Percentiles rank a stretch among this genome's conserved stretches.
These are phyloP conservation scores for Pseudois nayaur DNA, from an alignment of 2,113 vertebrate species.

Conservation along the genomic window DNA sequence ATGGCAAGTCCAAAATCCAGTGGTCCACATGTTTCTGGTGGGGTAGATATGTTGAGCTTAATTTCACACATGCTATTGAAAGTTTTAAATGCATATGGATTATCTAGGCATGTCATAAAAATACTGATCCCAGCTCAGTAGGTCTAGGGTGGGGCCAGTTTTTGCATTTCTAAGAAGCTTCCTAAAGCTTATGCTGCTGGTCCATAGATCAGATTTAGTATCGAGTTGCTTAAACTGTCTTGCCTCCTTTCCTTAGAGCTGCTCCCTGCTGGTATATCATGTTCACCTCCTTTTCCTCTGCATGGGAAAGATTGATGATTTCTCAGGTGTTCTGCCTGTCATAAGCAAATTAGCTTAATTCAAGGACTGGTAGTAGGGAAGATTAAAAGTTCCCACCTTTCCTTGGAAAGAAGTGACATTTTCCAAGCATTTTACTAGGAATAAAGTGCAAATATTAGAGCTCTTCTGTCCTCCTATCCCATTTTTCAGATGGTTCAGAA, in stretches of 20 bases:
- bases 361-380: not conserved
- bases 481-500: not conserved
- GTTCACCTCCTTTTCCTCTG: not conserved
- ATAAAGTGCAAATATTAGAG: not conserved
- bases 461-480: not conserved
- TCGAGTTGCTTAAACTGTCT: not conserved
- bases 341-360: not conserved
- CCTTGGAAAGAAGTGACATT: not conserved
- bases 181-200: not conserved
- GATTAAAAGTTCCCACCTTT: not conserved
- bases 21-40: not conserved
- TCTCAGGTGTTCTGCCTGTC: not conserved
- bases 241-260: not conserved
- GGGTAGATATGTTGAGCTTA: not conserved
- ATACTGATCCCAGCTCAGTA: not conserved
- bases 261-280: not conserved
- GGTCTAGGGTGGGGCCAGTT: not conserved
- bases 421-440: not conserved
- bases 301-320: not conserved
- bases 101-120: not conserved
- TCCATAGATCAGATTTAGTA: not conserved
- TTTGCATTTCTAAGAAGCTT: not conserved
- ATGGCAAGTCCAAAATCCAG: not conserved
- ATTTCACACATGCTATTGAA: not conserved
- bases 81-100: not conserved